phyloP scores from a whole-genome alignment of 2,797 vertebrate species.

The Tenualosa thibaudeaui region DNA sequence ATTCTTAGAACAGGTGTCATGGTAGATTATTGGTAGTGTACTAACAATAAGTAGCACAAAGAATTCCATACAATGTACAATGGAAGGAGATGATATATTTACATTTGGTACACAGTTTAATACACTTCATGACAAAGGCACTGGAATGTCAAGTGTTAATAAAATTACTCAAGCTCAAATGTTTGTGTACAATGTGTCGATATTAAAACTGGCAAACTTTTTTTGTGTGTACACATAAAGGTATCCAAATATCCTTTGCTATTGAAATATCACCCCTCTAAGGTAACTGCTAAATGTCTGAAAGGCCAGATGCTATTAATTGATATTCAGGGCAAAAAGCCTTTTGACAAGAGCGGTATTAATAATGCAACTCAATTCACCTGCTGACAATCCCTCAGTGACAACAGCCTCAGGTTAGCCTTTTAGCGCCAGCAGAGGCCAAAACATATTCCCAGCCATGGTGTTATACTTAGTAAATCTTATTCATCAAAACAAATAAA shows the following conservation, averaged over 20 bases:
- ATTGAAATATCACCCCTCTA: constrained; percentile 20
- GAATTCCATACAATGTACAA: no score
- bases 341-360: constrained; percentile 18
- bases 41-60: no score
- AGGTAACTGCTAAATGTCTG: neutral
- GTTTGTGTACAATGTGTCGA: neutral
- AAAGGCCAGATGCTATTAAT: neutral
- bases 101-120: no score
- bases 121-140: no score
- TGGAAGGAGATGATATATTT: no score
- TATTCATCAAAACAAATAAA: neutral
- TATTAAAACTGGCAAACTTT: no score
- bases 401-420: neutral
- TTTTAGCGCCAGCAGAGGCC: neutral
- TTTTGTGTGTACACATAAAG: neutral
- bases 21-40: no score
- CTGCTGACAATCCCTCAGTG: neutral
- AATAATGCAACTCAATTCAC: constrained; percentile 14
- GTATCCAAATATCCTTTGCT: neutral
- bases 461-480: neutral
- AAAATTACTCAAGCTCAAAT: neutral
- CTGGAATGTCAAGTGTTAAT: no score
- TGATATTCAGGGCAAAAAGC: constrained; percentile 12
- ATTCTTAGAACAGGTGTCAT: no score
- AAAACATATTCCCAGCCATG: neutral